A percentile compares a stretch with the other conserved stretches of the same genome.
Evolutionary conservation across 2,113 vertebrate species (phyloP).

Genomic region (Melierax canorus): DNA sequence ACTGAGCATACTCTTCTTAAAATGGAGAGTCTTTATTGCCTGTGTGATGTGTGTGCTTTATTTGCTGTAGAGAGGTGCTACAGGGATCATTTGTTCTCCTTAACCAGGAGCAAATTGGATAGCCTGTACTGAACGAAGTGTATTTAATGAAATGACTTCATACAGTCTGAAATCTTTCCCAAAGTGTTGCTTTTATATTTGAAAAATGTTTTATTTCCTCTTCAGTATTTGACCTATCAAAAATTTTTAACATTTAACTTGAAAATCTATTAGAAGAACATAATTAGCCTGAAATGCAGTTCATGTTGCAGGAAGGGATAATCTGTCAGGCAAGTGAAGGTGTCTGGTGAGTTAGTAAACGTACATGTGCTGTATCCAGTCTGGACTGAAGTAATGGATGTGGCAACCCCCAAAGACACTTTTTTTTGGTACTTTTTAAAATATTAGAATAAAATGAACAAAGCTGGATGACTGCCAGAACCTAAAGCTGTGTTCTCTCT

Average conservation of each 20-base stretch:
- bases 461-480: constrained; percentile 66
- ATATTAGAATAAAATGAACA: constrained; percentile 59
- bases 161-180: neutral
- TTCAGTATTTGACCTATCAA: neutral
- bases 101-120: neutral
- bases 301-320: neutral
- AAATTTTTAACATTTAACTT: neutral
- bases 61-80: constrained; percentile 7
- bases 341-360: neutral
- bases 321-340: neutral
- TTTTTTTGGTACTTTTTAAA: neutral
- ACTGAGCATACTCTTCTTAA: constrained; percentile 36
- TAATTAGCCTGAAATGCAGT: neutral
- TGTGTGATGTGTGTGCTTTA: neutral
- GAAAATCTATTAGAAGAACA: neutral
- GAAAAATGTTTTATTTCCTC: neutral
- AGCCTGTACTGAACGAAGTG: neutral
- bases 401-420: neutral
- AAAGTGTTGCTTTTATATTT: neutral
- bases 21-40: constrained; percentile 48
- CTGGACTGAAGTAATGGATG: neutral
- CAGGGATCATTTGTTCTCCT: neutral
- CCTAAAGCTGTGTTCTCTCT: constrained; percentile 72
- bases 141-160: neutral
- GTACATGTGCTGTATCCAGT: neutral